Base-by-base conservation (phyloP, 2,797 vertebrate genomes). In the Xenentodon cancila region DNA sequence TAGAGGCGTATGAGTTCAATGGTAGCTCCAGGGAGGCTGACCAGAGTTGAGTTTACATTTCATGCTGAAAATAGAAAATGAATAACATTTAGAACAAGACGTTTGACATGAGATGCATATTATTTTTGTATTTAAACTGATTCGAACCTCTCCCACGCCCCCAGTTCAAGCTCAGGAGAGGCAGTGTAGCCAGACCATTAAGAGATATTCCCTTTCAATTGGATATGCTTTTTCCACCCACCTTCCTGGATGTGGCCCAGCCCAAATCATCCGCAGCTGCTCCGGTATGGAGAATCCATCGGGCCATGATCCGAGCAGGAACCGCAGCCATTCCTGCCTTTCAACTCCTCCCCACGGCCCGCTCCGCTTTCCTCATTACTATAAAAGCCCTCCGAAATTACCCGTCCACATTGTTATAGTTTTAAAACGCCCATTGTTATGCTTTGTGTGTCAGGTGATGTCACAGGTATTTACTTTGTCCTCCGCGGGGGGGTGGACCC, bases 281-380 rank as follows among this genome's bases (percentile, higher is more conserved):
- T 86, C 53, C 79, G 62, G 82, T 81, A 89, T 91, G 92, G 91
- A 86, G 90, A 93, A 91, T 89, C 90, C 83, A 93, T 92, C 71
- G 84, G 37, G 37, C 37, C 37, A 13, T 40, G 37, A 40, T 7
- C 37, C 37, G 3, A 15, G 37, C 37, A 40, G 37, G 37, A 40
- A 7, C 37, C 37, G 59, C 81, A 89, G 67, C 73, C 85, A 65
- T 87, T 91, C 89, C 21, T 57, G 76, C 68, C 73, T 81, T 80
- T 80, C 81, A 88, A 69, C 83, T 79, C 49, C 20, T 58, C 84
- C 86, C 85, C 9, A 56, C 2, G 21, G 71, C 70, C 59, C 19
- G 17, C 70, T 64, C 60, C 9, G 58, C 69, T 85, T 85, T 85
- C 77, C 71, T 77, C 70, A 68, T 85, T 75, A 59, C 67, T 71